Base-by-base conservation (phyloP, 1,140 invertebrate species). In the Drosophila saltans region DNA sequence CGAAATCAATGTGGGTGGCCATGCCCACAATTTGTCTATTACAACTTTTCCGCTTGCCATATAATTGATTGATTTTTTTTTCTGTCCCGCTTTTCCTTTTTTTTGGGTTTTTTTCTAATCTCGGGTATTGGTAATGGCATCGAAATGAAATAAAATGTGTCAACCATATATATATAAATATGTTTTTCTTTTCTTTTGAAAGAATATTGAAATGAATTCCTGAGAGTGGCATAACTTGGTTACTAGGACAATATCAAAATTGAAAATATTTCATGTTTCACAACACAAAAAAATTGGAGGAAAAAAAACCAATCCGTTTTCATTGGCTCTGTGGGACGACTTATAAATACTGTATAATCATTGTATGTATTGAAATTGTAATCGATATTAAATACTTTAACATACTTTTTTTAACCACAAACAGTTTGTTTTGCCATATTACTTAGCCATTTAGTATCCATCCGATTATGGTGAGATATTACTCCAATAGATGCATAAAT, bases 231-330 rank as follows among this genome's bases (percentile, higher is more conserved):
- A 52, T 26, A 52, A 52, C 45, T 52, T 56, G 66, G 28, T 59
- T 26, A 58, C 41, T 64, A 57, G 76, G 65, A 75, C 81, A 75
- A 86, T 86, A 82, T 86, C 72, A 62, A 86, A 86, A 85, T 86
- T 82, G 79, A 79, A 85, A 85, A 85, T 78, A 88, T 72, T 81
- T 78, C 59, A 72, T 59, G 69, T 68, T 48, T 2, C 21, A 24
- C 16, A 48, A 24, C 16, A 16, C 16, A 16, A 16, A 16, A 16
- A 16, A 16, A 16, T 16, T 16, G 16, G 7, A 48, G 0, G n/a
- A 24, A 24, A 48, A 48, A 24, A 48, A 21, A 24, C 0, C 16
- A 48, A 48, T 48, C 16, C 1, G 0, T 0, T 21, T 21, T 21
- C 7, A 9, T 52, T 24, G 9, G 6, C 6, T 6, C 3, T 4